Base-by-base conservation (phyloP, 2,113 vertebrate species). In the Motacilla alba region DNA sequence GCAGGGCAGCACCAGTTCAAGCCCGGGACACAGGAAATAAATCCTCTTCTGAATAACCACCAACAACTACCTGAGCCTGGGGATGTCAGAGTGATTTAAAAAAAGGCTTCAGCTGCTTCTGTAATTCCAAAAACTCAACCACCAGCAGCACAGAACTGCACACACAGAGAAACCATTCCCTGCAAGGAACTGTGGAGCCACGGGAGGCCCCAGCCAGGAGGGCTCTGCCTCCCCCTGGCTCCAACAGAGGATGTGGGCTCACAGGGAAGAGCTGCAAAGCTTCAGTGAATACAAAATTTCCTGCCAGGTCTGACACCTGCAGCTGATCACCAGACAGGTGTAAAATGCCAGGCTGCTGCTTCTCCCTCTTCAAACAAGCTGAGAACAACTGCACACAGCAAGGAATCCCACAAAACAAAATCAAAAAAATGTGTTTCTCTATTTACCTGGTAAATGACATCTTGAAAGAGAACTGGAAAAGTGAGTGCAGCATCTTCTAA, bases 391-490 rank as follows among this genome's bases (percentile, higher is more conserved):
- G 39, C 27, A 49, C 21, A 15, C 12, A 44, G 64, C 50, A 35
- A 70, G 52, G 47, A 47, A 24, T 49, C 35, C 4, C 26, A 35
- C 7, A 18, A 24, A 60, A 43, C 10, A 52, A 44, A 53, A 70
- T 2, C 0, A 26, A 31, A 26, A 74, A 22, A 16, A 10, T 1
- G 1, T 15, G 19, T 13, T 87, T 37, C 47, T 46, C 35, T 41
- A 3, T 5, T 95, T 97, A 99, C 99, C 99, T 99, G 99, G 98
- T 99, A 99, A 98, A 99, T 99, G 93, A 99, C 99, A 97, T 99
- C 99, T 98, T 99, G 99, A 94, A 99, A 99, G 97, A 99, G 99
- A 77, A 99, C 99, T 91, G 99, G 99, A 95, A 99, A 99, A 79
- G 99, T 99, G 91, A 99, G 99, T 90, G 99, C 99, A 95, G 99